A percentile compares a stretch with the other conserved stretches of the same genome.
phyloP scores from a whole-genome alignment of 2,113 vertebrate genomes.

The Oophaga pumilio region DNA sequence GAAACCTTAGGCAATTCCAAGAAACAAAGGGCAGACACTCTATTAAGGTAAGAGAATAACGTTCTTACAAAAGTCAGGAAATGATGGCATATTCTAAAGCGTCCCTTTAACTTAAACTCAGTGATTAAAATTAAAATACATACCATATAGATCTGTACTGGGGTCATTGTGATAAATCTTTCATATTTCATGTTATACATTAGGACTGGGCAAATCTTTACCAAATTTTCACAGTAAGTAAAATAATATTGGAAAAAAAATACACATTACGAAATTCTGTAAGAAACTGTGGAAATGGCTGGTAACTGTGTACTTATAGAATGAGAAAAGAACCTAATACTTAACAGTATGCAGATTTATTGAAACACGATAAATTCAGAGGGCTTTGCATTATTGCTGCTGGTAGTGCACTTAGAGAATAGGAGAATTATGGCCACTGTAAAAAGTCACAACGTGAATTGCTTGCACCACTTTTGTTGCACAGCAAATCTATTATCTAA shows the following conservation, averaged over 20 bases:
- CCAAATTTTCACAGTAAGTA: background rate
- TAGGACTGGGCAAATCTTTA: background rate
- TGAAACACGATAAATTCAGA: background rate
- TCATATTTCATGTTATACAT: background rate
- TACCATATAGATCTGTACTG: no score
- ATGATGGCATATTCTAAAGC: background rate
- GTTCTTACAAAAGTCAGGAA: no score
- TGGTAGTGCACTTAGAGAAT: background rate
- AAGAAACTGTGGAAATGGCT: background rate
- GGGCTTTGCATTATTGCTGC: background rate
- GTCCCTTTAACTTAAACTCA: no score
- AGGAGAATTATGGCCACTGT: background rate
- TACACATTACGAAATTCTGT: background rate
- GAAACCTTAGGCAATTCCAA: no score
- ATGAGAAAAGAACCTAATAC: background rate
- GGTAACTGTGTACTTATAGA: background rate
- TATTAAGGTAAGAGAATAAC: no score
- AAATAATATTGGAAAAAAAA: background rate
- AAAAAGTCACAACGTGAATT: constrained; percentile 9
- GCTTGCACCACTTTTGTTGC: background rate
- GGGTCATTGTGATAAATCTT: no score
- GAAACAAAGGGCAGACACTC: no score
- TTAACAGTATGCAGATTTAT: background rate
- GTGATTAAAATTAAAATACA: no score
- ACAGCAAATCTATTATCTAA: background rate